Conservation (phyloP, 2,113 vertebrate genomes). For the Stegastes partitus region DNA sequence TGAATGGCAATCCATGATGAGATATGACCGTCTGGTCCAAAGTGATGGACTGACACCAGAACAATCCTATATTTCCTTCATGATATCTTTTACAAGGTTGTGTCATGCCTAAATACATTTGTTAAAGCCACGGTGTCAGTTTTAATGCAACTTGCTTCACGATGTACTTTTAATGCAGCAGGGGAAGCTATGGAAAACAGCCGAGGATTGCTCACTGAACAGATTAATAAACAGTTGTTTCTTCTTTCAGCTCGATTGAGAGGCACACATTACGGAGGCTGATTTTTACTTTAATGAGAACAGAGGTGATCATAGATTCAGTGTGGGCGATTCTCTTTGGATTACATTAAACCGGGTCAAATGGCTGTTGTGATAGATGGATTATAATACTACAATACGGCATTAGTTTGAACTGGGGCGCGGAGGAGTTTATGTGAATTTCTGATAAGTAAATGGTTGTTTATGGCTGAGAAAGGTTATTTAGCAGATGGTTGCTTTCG, state of each 20-base stretch:
- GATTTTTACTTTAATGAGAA: constrained; percentile 69
- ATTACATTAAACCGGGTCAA: constrained; percentile 77
- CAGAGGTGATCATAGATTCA: constrained; percentile 60
- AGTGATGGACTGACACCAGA: background rate
- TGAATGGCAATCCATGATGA: too few relatives aligned
- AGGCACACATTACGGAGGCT: constrained; percentile 40
- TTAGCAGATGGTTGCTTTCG: constrained; percentile 64
- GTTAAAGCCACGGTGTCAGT: too few relatives aligned
- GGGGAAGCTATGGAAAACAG: constrained; percentile 2
- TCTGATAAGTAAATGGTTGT: constrained; percentile 64
- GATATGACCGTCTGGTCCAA: background rate
- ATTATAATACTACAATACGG: constrained; percentile 64
- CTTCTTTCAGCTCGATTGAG: constrained; percentile 34
- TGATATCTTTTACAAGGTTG: background rate
- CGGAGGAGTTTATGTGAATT: constrained; percentile 59
- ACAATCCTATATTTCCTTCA: background rate
- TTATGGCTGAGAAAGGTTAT: constrained; percentile 60
- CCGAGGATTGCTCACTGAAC: constrained; percentile 35
- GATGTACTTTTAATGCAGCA: constrained; percentile 30
- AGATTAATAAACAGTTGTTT: constrained; percentile 37
- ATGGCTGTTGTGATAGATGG: constrained; percentile 64
- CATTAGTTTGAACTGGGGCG: constrained; percentile 60
- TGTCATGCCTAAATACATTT: too few relatives aligned
- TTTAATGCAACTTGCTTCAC: background rate
- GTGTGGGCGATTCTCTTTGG: constrained; percentile 67